A percentile compares a stretch with the other conserved stretches of the same genome.
phyloP scores from a whole-genome alignment of 2,797 vertebrate genomes.

The Myotis pilosus region DNA sequence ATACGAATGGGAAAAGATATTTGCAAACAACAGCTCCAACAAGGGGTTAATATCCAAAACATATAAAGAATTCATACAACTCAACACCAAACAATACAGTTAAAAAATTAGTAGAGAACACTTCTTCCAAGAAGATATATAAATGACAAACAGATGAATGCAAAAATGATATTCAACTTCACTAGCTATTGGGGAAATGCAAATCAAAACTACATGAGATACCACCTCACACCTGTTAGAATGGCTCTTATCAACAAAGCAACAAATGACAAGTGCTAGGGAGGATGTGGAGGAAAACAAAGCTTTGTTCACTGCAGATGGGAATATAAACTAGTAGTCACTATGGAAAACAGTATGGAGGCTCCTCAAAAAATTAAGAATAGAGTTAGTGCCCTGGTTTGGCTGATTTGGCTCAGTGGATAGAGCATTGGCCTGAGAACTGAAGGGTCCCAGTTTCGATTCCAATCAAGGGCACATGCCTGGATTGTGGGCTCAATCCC shows the following conservation, averaged over 20 bases:
- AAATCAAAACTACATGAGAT: background rate
- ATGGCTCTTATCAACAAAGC: background rate
- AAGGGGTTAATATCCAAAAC: background rate
- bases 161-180: background rate
- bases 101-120: background rate
- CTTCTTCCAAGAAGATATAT: background rate
- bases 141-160: background rate
- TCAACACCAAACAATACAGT: background rate
- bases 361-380: background rate
- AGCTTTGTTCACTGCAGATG: background rate
- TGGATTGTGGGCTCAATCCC: too few species aligned
- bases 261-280: background rate
- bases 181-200: background rate
- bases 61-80: background rate
- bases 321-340: background rate
- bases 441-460: too few species aligned
- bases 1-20: background rate
- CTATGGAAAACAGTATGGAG: background rate
- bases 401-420: too few species aligned
- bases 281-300: background rate
- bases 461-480: too few species aligned
- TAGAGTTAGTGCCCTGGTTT: background rate
- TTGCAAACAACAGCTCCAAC: background rate
- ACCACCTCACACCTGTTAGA: background rate
- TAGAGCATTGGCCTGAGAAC: too few species aligned